Base-by-base conservation (phyloP, 2,797 vertebrate genomes). In the Onychomys arenicola region DNA sequence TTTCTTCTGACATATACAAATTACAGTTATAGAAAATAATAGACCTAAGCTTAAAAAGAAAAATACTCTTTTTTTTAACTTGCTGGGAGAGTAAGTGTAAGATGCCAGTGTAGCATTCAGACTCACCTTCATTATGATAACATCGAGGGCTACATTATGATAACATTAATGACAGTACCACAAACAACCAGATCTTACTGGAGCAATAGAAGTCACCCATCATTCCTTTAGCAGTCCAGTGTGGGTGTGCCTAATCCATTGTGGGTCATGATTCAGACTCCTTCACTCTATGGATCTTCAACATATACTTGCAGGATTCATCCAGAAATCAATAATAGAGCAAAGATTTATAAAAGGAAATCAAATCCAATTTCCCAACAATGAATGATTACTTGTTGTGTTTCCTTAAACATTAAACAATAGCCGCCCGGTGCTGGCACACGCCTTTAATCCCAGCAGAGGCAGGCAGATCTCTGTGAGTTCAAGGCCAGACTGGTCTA, bases 371-470 rank as follows among this genome's bases (percentile, higher is more conserved):
- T 76, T 43, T 90, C 21, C 63, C 85, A 95, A 97, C 90, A 91
- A 2, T 77, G 37, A 96, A 89, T 91, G 43, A 94, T 52, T 52
- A 37, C 14, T 96, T 83, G 25, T 21, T 98, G 96, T 97, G 91
- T 91, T 82, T 77, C 88, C 29, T 86, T 69, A 91, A 43, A 52
- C 13, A 40, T 61, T 97, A 84, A 94, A 69, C 92, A 95, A 93
- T 85, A 91, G 91, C 29, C 32, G n/a, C n/a, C n/a, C n/a, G n/a
- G n/a, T n/a, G n/a, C n/a, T n/a, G n/a, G n/a, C n/a, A n/a, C n/a
- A n/a, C n/a, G n/a, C n/a, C n/a, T n/a, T n/a, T n/a, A n/a, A n/a
- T n/a, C n/a, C n/a, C n/a, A n/a, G n/a, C n/a, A n/a, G n/a, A n/a
- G n/a, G n/a, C n/a, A n/a, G n/a, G n/a, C n/a, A n/a, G n/a, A n/a